Evolutionary conservation across 2,888 invertebrate genomes (phyloP).

Genomic region (Mechanitis mazaeus): DNA sequence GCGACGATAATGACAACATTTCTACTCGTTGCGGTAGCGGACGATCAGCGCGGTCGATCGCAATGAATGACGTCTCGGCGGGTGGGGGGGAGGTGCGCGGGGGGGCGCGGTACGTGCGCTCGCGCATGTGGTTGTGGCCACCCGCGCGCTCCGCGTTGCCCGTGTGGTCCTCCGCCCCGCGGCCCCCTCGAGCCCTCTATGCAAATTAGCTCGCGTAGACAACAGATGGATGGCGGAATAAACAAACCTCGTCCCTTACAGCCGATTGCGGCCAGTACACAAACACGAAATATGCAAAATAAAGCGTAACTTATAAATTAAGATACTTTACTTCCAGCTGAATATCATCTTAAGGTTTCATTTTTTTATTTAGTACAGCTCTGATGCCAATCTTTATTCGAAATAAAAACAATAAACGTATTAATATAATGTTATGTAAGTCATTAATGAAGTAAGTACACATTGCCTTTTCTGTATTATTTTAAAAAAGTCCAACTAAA

Average conservation of each 20-base stretch:
- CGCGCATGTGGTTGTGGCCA: conserved; percentile 73
- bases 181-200: conserved; percentile 58
- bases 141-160: conserved; percentile 74
- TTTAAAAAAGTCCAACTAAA: conserved; percentile 1
- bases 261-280: conserved; percentile 33
- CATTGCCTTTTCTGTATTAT: too few species aligned
- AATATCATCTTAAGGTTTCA: too few species aligned
- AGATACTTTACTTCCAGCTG: too few species aligned
- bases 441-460: too few species aligned
- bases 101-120: conserved; percentile 48
- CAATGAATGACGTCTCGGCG: conserved; percentile 70
- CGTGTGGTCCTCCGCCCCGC: conserved; percentile 69
- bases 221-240: conserved; percentile 77
- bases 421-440: too few species aligned
- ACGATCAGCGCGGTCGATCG: conserved; percentile 69
- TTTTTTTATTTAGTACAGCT: too few species aligned
- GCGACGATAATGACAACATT: conserved; percentile 71
- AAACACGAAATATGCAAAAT: conserved; percentile 21
- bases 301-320: background rate
- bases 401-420: too few species aligned
- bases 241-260: conserved; percentile 71
- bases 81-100: conserved; percentile 45
- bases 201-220: conserved; percentile 76
- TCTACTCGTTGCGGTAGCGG: conserved; percentile 68
- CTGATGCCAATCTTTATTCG: too few species aligned